Base-by-base conservation (phyloP, 2,888 invertebrate species). In the Coenonympha arcania region DNA sequence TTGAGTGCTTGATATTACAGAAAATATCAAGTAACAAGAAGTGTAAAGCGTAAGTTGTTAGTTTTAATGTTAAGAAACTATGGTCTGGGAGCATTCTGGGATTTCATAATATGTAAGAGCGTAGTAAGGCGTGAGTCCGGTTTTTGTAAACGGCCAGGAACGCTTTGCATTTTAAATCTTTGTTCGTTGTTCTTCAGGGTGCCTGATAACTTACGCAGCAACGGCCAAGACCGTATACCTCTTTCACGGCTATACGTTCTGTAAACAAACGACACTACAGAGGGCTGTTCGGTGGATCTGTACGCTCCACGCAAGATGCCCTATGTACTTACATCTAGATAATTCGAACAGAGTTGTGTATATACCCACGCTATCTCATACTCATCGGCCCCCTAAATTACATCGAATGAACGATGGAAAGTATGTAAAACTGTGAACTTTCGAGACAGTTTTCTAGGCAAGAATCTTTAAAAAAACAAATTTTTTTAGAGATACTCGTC, bases 171-270 rank as follows among this genome's bases (percentile, higher is more conserved):
- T 36, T 2, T 15, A 13, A 15, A 31, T 8, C n/a, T 31, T 15
- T 15, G 6, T 19, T 19, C 6, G 6, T 36, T 34, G 6, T n/a
- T 19, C 34, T n/a, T 19, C 19, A 36, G 34, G 34, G 6, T 16
- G n/a, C 34, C 19, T 41, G 28, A 41, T 41, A 41, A 18, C 24
- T 4, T 41, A 28, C 16, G 16, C 18, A 11, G 16, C 18, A 11
- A 28, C 6, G 4, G 41, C 28, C 9, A 41, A 40, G 16, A 11
- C 16, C 4, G 41, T n/a, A n/a, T 41, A 18, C 5, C n/a, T 1
- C 3, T 13, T 46, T 6, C n/a, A 39, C 5, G 36, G 37, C 0
- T 39, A 54, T 15, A 48, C 48, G 5, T 54, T 40, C 36, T 44
- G 36, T 36, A 50, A 40, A 26, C 40, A 33, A 22, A 31, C 6